Evolutionary conservation across 2,797 vertebrate genomes (phyloP).

Genomic region (Enteromius viviparus): DNA sequence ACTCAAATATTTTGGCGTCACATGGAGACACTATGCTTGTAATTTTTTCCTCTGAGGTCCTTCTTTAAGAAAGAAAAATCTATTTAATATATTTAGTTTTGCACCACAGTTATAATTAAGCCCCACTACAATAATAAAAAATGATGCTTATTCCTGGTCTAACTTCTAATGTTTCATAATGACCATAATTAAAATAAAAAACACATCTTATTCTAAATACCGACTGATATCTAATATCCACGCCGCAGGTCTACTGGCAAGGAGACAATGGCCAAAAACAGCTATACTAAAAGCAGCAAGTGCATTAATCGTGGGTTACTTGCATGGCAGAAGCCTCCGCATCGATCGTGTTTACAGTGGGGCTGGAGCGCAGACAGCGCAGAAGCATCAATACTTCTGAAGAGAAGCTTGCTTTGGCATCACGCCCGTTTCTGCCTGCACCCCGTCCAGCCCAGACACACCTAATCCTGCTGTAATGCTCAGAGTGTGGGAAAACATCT

Average conservation of each 20-base stretch:
- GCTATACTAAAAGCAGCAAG: conserved; percentile 21
- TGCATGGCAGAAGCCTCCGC: conserved; percentile 22
- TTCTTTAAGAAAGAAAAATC: not conserved
- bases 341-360: conserved; percentile 52
- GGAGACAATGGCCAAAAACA: conserved; percentile 2
- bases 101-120: not conserved
- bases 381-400: conserved; percentile 51
- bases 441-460: conserved; percentile 17
- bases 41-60: not conserved
- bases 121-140: not conserved
- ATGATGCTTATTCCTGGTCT: not conserved
- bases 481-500: conserved; percentile 53
- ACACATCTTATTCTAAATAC: not conserved
- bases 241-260: not conserved
- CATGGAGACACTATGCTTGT: not conserved
- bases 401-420: conserved; percentile 40
- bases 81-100: not conserved
- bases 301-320: conserved; percentile 38
- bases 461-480: conserved; percentile 49
- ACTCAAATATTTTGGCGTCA: not conserved
- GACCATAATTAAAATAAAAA: not conserved
- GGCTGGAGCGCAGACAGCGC: conserved; percentile 31
- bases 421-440: conserved; percentile 12
- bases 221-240: not conserved
- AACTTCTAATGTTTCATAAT: not conserved